Evolutionary conservation across 1,140 invertebrate species (phyloP), one percentile per base, ranked within the genome.

Genomic region (Cotesia glomerata): DNA sequence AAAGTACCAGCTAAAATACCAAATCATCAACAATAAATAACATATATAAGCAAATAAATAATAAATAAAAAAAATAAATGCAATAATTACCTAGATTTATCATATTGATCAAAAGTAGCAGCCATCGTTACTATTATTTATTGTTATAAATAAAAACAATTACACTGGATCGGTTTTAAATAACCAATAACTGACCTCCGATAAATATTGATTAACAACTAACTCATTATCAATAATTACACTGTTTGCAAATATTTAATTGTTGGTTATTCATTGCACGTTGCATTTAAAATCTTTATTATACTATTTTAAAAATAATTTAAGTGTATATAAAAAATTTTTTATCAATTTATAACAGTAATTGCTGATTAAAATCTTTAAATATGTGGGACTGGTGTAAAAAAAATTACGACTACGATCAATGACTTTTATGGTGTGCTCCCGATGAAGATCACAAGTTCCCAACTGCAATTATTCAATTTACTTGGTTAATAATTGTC

Each of bases 1-100:
- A 89, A 98, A 98, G 84, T 98, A 99, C 97, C 97, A 99, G 88
- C 97, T 99, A 88, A 70, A 91, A 89, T 74, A 35, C 16, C 3
- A 13, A 81, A 76, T 79, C 26, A 75, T 73, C 67, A 63, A 58
- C 3, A 70, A 13, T 5, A 16, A 52, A 56, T n/a, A 71, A 54
- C 26, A 11, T 36, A 54, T 16, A 4, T 26, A 71, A 13, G 8
- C 3, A 16, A 36, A 59, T 45, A 26, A 8, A 39, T 14, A 63
- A 35, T 8, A 56, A 45, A 54, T 68, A n/a, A n/a, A n/a, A 49
- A 39, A 13, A 58, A n/a, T 62, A 62, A 74, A 59, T 35, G 9
- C 54, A 69, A 51, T 68, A 51, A 77, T 79, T 85, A 93, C 92
- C 91, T 93, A 79, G 88, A 88, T 84, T 89, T 91, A 83, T 93